Evolutionary conservation across 35 echinoderm and acorn worm species (phyloP), one percentile per base, ranked within the genome.

Genomic region (Stichopus chloronotus): DNA sequence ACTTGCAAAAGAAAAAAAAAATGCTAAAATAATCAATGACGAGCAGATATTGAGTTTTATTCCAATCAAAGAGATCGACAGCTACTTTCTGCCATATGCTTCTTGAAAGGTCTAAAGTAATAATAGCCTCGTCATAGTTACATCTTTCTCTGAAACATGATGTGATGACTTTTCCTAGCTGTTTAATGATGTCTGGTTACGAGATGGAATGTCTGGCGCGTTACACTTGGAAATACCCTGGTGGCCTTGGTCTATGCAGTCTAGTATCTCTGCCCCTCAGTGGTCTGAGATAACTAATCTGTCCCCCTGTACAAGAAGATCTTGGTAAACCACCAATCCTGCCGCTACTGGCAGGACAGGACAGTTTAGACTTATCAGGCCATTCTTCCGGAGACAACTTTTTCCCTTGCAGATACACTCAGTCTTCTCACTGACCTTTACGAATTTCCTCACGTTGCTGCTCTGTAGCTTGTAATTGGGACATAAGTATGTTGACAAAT

Each of bases 181-280:
- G 0, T 21, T 53, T 14, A 88, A 63, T 78, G 22, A 88, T 5
- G 5, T 72, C 65, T 57, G 92, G 92, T 83, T 84, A 93, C 81
- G 65, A 93, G n/a, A 88, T 6, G 7, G 83, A 76, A n/a, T 87
- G 13, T 79, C 76, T 76, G 19, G 93, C 2, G 63, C 52, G 4
- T 68, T 14, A 13, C 83, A 93, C 56, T 88, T 93, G 5, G 24
- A 0, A 10, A 93, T 93, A 16, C 92, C 92, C 79, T 87, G 83
- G 61, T 93, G 69, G 84, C 5, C 79, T 87, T 72, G 21, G 68
- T 60, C 12, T 11, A 90, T 90, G 8, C 25, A 12, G 1, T 69
- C 43, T 55, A 5, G 22, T 81, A 95, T 95, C 3, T 16, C 61
- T 0, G 30, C 8, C 60, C 92, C 86, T 43, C 55, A 53, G 11